Evolutionary conservation across 2,113 vertebrate genomes (phyloP).

Genomic region (Microcebus jonahi): DNA sequence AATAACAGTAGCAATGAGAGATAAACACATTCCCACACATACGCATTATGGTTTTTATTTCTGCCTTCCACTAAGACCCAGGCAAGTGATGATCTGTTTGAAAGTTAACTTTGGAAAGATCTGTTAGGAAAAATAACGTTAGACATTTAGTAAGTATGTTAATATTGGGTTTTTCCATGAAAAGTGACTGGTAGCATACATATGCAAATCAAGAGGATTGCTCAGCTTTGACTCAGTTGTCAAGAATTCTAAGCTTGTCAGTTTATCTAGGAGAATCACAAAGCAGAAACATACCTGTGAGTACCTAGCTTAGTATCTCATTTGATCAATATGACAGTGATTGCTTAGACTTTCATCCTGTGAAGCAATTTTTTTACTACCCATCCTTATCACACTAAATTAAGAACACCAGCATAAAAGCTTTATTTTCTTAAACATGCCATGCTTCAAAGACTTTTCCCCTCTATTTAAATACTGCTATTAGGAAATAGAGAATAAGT

Average conservation of each 20-base stretch:
- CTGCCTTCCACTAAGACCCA: neutral
- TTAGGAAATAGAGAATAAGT: constrained; percentile 18
- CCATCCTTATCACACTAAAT: neutral
- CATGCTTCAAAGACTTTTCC: neutral
- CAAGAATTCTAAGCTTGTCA: constrained; percentile 47
- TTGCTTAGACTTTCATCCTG: neutral
- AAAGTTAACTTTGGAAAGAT: neutral
- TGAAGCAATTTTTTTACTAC: neutral
- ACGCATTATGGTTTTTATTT: neutral
- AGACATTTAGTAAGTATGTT: neutral
- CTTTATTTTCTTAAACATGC: constrained; percentile 3
- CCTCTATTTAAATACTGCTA: neutral
- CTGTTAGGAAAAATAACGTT: neutral
- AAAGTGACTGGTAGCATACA: neutral
- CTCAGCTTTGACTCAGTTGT: constrained; percentile 38
- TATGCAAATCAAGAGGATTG: constrained; percentile 17
- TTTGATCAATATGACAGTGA: neutral
- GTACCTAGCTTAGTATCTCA: constrained; percentile 44
- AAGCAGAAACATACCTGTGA: constrained; percentile 51
- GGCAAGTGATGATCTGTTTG: neutral
- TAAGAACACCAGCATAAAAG: neutral
- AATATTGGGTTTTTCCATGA: neutral
- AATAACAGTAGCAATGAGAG: neutral
- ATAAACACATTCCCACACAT: neutral
- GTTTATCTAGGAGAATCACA: neutral